Evolutionary conservation across 2,888 invertebrate species (phyloP), one percentile per base, ranked within the genome.

Genomic region (Ornithoptera priamus): DNA sequence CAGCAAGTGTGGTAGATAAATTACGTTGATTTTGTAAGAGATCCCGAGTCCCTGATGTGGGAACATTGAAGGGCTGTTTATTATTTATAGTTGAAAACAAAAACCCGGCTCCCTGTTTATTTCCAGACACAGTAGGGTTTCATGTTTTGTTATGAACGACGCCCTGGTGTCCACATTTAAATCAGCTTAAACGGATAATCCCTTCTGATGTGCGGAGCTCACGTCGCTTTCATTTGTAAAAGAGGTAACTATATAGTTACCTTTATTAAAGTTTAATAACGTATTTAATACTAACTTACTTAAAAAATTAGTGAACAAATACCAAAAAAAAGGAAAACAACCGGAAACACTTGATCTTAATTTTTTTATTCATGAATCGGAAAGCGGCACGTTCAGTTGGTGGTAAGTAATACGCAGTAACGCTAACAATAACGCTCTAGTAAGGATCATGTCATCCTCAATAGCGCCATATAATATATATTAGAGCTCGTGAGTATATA

Each of bases 211-310:
- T 68, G 64, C 69, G 67, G 67, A 64, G 67, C 71, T 69, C 75
- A 75, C 74, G 75, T 69, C 62, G 68, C 65, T 69, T 68, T 62
- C 22, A 62, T 66, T 69, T 69, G 65, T 65, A 62, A 39, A 61
- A 69, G 62, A 30, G 46, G 62, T 22, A 62, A 62, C 69, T 62
- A 22, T 22, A 22, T 22, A 66, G 62, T 66, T 62, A 69, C 36
- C 69, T 65, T 67, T 63, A 46, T 61, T 24, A 62, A 53, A 22
- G 18, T 56, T 56, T n/a, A 22, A 81, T 82, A 82, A 83, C 20
- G 20, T 20, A 20, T 57, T 15, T 18, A 22, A 57, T 57, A 20
- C 1, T 57, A 20, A 20, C 5, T 57, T 57, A 18, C 18, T 50
- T 50, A 50, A 50, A 50, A 50, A 15, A 5, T 5, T 12, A 17